Percentiles rank a stretch among this genome's conserved stretches.
Evolutionary conservation across 1,140 invertebrate genomes (phyloP).

Genomic region (Lysiphlebus fabarum): DNA sequence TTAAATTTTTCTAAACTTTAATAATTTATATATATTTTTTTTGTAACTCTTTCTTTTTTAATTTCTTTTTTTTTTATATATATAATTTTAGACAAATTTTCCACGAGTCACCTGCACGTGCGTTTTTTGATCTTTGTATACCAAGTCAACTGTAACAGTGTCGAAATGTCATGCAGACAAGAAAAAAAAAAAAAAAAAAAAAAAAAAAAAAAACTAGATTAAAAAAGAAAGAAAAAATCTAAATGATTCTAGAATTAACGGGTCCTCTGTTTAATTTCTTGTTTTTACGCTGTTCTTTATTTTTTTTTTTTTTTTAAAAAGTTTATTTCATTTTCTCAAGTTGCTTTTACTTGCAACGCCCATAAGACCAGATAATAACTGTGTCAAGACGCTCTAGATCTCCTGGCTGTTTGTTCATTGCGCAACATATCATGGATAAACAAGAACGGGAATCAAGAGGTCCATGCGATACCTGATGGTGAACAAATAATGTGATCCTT

Average conservation of each 20-base stretch:
- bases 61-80: not conserved
- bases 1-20: too few relatives aligned
- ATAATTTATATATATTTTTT: too few relatives aligned
- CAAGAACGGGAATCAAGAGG: conserved; percentile 14
- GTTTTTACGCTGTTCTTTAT: conserved; percentile 2
- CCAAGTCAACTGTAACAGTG: conserved; percentile 10
- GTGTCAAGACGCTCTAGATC: conserved; percentile 45
- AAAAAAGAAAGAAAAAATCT: not conserved
- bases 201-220: too few relatives aligned
- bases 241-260: not conserved
- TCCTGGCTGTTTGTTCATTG: conserved; percentile 32
- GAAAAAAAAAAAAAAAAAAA: not conserved
- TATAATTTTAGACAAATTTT: not conserved
- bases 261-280: conserved; percentile 12
- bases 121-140: conserved; percentile 6
- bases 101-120: conserved; percentile 13
- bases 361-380: conserved; percentile 32
- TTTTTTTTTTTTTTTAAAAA: not conserved
- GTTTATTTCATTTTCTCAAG: not conserved
- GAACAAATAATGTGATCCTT: conserved; percentile 36
- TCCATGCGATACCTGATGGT: not conserved
- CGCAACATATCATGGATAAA: conserved; percentile 34
- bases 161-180: conserved; percentile 9
- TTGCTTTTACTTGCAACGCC: conserved; percentile 21
- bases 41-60: too few relatives aligned